phyloP scores from a whole-genome alignment of 2,797 vertebrate species.

The Hippocampus kuda region DNA sequence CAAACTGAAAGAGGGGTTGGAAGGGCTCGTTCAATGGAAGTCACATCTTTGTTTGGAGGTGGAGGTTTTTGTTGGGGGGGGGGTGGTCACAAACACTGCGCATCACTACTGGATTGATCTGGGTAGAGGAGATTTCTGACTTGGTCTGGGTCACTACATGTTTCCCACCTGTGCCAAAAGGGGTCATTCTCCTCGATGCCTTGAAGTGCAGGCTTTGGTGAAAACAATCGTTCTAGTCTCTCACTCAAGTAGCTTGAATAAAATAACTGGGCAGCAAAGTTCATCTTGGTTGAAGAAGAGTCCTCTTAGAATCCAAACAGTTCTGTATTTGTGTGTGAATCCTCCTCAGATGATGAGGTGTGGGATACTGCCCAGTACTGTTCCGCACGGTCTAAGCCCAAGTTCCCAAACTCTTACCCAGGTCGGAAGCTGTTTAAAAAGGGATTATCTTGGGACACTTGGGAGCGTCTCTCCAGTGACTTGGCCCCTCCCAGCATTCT shows the following conservation, averaged over 20 bases:
- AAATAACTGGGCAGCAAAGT: slow-evolving; percentile 85
- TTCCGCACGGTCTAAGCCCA: slow-evolving; percentile 26
- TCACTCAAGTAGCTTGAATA: slow-evolving; percentile 74
- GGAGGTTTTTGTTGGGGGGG: background rate
- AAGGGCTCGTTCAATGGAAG: background rate
- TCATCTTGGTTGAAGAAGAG: slow-evolving; percentile 64
- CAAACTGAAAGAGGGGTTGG: background rate
- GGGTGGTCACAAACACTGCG: background rate
- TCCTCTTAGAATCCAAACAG: slow-evolving; percentile 29
- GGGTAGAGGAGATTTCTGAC: slow-evolving; percentile 22
- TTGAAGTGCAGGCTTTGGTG: slow-evolving; percentile 54
- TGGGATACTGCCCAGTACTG: slow-evolving; percentile 34
- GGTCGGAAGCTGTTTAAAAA: slow-evolving; percentile 55
- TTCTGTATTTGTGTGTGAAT: slow-evolving; percentile 21
- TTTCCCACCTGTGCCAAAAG: slow-evolving; percentile 92
- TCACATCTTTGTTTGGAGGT: background rate
- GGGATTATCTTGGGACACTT: slow-evolving; percentile 61
- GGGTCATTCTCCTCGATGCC: slow-evolving; percentile 79
- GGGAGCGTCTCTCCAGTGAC: slow-evolving; percentile 44
- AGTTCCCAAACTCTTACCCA: slow-evolving; percentile 33
- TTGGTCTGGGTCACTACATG: slow-evolving; percentile 33
- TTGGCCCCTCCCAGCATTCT: slow-evolving; percentile 56
- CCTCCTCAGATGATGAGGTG: slow-evolving; percentile 17
- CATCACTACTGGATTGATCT: slow-evolving; percentile 21
- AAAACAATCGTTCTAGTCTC: slow-evolving; percentile 51